Percentiles rank a stretch among this genome's conserved stretches.
phyloP scores from a whole-genome alignment of 2,888 invertebrate species.

The Junonia oenone region DNA sequence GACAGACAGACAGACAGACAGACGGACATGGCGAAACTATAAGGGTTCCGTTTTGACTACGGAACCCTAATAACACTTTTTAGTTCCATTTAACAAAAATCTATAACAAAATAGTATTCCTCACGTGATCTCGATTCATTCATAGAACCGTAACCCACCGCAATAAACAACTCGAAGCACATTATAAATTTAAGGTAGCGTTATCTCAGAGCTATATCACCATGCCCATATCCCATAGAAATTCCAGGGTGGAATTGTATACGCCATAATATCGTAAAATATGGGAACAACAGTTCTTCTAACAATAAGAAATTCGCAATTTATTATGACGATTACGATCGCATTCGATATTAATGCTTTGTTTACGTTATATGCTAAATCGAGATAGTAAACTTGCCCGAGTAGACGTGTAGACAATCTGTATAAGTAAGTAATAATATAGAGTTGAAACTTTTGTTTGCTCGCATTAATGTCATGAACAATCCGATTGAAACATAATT shows the following conservation, averaged over 20 bases:
- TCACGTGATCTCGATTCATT: neutral
- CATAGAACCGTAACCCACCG: neutral
- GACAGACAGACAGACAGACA: no score
- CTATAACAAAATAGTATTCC: neutral
- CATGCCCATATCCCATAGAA: slow-evolving; percentile 14
- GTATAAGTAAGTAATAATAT: no score
- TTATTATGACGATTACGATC: slow-evolving; percentile 32
- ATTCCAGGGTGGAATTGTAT: slow-evolving; percentile 20
- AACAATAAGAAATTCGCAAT: slow-evolving; percentile 30
- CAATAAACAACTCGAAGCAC: slow-evolving; percentile 11
- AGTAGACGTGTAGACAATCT: neutral
- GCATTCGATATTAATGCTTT: slow-evolving; percentile 26
- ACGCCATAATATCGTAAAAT: slow-evolving; percentile 27
- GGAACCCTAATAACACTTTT: no score
- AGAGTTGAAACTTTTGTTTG: no score
- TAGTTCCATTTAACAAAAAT: no score
- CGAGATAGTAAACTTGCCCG: slow-evolving; percentile 9
- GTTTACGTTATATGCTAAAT: slow-evolving; percentile 19
- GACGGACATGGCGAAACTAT: no score
- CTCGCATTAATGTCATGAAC: no score
- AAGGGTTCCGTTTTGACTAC: no score
- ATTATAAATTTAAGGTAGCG: slow-evolving; percentile 23
- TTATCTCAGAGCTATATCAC: slow-evolving; percentile 18
- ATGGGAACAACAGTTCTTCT: slow-evolving; percentile 27
- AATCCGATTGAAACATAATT: no score